phyloP scores from a whole-genome alignment of 2,888 invertebrate genomes.

The Netelia virgata region DNA sequence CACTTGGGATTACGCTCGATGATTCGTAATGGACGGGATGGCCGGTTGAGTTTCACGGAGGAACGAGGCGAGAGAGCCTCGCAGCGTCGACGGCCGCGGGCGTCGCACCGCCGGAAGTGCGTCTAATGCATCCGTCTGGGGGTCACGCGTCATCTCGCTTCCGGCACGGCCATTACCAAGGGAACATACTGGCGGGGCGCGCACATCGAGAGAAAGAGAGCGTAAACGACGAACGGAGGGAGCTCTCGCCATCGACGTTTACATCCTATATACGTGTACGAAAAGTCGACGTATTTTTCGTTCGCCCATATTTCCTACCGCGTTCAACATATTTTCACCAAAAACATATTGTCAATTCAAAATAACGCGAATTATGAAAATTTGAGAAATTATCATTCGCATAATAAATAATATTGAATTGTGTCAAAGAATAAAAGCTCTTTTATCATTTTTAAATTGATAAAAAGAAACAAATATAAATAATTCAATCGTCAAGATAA shows the following conservation, averaged over 20 bases:
- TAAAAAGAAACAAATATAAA: no score
- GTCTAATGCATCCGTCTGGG: slow-evolving; percentile 87
- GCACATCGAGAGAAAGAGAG: slow-evolving; percentile 6
- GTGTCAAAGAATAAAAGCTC: no score
- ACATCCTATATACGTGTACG: not conserved
- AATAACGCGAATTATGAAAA: no score
- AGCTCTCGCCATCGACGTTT: slow-evolving; percentile 34
- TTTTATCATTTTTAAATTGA: no score
- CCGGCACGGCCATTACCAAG: slow-evolving; percentile 83
- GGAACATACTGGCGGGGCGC: slow-evolving; percentile 59
- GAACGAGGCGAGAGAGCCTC: slow-evolving; percentile 67
- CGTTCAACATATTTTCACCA: no score
- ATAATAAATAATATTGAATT: no score
- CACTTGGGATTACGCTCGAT: slow-evolving; percentile 70
- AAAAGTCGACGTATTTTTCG: no score
- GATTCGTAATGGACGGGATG: slow-evolving; percentile 74
- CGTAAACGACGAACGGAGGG: slow-evolving; percentile 31
- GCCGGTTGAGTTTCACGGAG: slow-evolving; percentile 72
- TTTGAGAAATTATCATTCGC: no score
- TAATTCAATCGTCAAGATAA: no score
- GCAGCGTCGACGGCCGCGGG: slow-evolving; percentile 72
- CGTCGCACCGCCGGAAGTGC: slow-evolving; percentile 86
- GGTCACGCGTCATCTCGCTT: slow-evolving; percentile 84
- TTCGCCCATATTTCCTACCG: no score
- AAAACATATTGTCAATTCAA: no score